Percentiles rank a stretch among this genome's conserved stretches.
Evolutionary conservation across 2,888 invertebrate genomes (phyloP).

Genomic region (Ectobius pallidus): DNA sequence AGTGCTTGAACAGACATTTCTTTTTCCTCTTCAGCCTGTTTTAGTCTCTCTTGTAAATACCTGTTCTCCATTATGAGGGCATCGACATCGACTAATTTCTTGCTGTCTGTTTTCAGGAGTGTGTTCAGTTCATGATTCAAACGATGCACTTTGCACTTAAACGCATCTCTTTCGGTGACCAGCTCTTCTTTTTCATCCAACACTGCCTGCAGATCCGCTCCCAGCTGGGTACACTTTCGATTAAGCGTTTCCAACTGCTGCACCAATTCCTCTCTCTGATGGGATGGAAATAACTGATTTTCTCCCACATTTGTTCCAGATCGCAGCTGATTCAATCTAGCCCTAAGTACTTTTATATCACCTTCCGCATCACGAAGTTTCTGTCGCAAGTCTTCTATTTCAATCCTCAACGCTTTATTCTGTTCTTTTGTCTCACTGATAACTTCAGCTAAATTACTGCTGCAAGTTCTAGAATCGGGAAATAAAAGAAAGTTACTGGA

Average conservation of each 20-base stretch:
- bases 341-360: conserved; percentile 65
- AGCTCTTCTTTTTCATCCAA: conserved; percentile 87
- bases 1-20: conserved; percentile 74
- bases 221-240: conserved; percentile 74
- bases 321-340: conserved; percentile 45
- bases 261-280: conserved; percentile 71
- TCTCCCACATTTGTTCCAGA: conserved; percentile 32
- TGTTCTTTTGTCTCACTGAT: conserved; percentile 57
- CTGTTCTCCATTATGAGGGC: conserved; percentile 81
- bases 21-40: conserved; percentile 79
- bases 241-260: conserved; percentile 68
- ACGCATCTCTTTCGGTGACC: conserved; percentile 79
- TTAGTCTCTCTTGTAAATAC: conserved; percentile 79
- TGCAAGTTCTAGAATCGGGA: conserved; percentile 34
- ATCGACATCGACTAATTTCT: conserved; percentile 75
- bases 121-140: conserved; percentile 80
- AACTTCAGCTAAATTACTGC: conserved; percentile 37
- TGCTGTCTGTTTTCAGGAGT: conserved; percentile 63
- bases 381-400: conserved; percentile 73
- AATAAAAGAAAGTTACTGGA: neutral
- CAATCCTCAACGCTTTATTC: conserved; percentile 61
- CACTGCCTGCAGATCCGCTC: conserved; percentile 76
- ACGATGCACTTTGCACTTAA: conserved; percentile 81
- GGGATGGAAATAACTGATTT: conserved; percentile 57
- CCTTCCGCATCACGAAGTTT: conserved; percentile 72